Conservation (phyloP, 92 coral and sea anemone species). For the Zoanthus sociatus region DNA sequence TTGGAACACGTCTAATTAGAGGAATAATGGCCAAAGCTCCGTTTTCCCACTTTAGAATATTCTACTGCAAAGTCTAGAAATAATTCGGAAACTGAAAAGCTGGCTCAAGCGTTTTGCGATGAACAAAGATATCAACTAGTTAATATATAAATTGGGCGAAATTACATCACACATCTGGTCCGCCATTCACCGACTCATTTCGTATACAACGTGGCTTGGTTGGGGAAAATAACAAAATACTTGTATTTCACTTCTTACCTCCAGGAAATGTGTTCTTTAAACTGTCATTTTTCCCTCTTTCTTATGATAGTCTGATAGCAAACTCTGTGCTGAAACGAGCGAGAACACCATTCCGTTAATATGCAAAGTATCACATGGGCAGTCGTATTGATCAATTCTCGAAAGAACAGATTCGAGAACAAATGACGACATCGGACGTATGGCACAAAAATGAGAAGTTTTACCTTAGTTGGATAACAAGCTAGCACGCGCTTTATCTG, state of each 20-base stretch:
- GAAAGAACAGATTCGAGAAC: slow-evolving; percentile 52
- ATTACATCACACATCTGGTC: slow-evolving; percentile 39
- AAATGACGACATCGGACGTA: slow-evolving; percentile 44
- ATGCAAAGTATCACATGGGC: slow-evolving; percentile 54
- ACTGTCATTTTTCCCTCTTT: neutral
- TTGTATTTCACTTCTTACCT: slow-evolving; percentile 14
- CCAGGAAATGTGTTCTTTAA: slow-evolving; percentile 11
- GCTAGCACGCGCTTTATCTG: slow-evolving; percentile 6
- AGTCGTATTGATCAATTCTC: slow-evolving; percentile 37
- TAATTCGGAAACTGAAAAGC: neutral
- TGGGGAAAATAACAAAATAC: slow-evolving; percentile 35
- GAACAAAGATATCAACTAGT: slow-evolving; percentile 17
- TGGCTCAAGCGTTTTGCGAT: slow-evolving; percentile 9
- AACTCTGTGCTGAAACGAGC: slow-evolving; percentile 39
- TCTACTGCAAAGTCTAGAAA: neutral
- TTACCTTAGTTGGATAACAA: slow-evolving; percentile 16
- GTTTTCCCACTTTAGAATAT: slow-evolving; percentile 34
- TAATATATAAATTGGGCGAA: slow-evolving; percentile 28
- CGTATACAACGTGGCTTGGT: slow-evolving; percentile 45
- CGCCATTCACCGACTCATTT: slow-evolving; percentile 39
- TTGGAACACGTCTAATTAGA: slow-evolving; percentile 42
- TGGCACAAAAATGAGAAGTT: slow-evolving; percentile 21
- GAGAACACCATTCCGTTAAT: slow-evolving; percentile 44
- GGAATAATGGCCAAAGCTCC: slow-evolving; percentile 24
- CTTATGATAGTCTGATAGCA: neutral